These are phyloP conservation scores for Caradrina kadenii DNA, from an alignment of 2,888 invertebrate genomes.

Conservation along the genomic window DNA sequence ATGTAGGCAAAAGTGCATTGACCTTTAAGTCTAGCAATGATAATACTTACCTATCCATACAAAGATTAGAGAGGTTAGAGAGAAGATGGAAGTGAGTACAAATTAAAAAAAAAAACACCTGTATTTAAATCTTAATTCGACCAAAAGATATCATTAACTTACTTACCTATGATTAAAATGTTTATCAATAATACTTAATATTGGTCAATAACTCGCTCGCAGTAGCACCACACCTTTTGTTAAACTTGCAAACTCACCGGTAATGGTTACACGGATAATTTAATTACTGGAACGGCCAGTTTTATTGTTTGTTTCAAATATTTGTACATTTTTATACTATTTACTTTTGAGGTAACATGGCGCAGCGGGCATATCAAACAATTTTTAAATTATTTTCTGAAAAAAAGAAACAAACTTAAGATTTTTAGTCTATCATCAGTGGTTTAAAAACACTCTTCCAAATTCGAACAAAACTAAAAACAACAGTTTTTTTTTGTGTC, in stretches of 20 bases:
- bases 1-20: neutral
- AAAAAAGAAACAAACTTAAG: neutral
- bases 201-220: constrained; percentile 30
- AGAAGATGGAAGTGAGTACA: neutral
- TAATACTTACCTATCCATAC: neutral
- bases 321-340: constrained; percentile 43
- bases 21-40: neutral
- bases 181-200: neutral
- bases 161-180: neutral
- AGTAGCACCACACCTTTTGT: constrained; percentile 30
- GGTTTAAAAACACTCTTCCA: no score
- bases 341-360: constrained; percentile 6
- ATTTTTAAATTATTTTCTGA: no score
- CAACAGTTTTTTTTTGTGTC: no score
- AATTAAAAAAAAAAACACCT: neutral
- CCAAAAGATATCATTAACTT: no score
- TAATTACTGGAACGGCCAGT: constrained; percentile 61
- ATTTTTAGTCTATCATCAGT: no score
- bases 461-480: no score
- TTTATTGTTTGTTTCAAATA: constrained; percentile 58
- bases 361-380: neutral
- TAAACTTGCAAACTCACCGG: constrained; percentile 42
- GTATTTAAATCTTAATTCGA: neutral
- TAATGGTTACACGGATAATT: constrained; percentile 60
- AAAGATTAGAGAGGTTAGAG: no score